Evolutionary conservation across 2,797 vertebrate species (phyloP).

Genomic region (Parauchenoglanis punctatus): DNA sequence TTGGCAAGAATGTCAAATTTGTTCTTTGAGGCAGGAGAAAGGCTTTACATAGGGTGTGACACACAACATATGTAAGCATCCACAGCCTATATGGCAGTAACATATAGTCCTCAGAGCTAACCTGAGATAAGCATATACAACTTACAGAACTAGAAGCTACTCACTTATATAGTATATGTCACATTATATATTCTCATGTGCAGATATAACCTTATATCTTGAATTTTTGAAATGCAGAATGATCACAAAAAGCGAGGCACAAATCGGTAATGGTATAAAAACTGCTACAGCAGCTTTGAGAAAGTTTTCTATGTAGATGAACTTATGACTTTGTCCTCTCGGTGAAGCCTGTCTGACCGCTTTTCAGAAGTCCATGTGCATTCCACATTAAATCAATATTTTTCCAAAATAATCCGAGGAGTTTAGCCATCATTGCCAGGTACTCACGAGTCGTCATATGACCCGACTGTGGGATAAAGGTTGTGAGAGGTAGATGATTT

Average conservation of each 20-base stretch:
- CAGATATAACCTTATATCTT: background rate
- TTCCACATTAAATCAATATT: background rate
- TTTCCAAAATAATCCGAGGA: slow-evolving; percentile 1
- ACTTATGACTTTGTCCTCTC: background rate
- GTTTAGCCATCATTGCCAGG: background rate
- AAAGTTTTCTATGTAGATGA: background rate
- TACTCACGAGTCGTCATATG: background rate
- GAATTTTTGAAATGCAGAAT: background rate
- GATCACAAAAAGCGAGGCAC: background rate
- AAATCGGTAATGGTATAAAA: background rate
- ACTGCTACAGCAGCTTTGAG: background rate
- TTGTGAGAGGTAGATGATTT: background rate
- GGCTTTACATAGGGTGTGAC: no score
- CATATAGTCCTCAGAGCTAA: background rate
- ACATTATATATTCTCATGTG: background rate
- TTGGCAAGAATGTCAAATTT: background rate
- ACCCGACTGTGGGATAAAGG: background rate
- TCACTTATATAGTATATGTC: background rate
- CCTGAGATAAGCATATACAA: background rate
- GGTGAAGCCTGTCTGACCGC: background rate
- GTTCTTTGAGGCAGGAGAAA: background rate
- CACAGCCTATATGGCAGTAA: background rate
- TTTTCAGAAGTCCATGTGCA: background rate
- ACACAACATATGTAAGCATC: no score
- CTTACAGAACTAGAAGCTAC: background rate